These are phyloP conservation scores for Rafetus swinhoei DNA, from an alignment of 2,113 vertebrate genomes.

Conservation along the genomic window DNA sequence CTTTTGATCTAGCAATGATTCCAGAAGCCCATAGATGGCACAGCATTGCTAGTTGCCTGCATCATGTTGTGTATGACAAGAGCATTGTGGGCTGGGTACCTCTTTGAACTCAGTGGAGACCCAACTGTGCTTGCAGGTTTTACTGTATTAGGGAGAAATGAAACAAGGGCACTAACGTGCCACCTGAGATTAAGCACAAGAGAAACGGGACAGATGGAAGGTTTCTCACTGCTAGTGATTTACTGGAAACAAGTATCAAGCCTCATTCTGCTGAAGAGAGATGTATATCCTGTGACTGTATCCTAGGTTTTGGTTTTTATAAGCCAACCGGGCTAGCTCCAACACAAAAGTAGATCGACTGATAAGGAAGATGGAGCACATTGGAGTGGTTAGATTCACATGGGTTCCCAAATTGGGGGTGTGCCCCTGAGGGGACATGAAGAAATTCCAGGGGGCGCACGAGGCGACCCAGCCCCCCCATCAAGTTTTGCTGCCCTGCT, in stretches of 20 bases:
- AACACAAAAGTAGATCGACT: neutral
- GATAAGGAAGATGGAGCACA: neutral
- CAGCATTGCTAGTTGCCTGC: neutral
- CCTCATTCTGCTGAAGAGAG: slow-evolving; percentile 8
- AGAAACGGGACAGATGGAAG: neutral
- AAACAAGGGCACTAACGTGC: neutral
- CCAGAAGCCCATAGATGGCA: neutral
- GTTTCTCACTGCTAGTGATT: neutral
- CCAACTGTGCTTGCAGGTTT: neutral
- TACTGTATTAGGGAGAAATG: neutral
- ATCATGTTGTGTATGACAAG: fast-evolving
- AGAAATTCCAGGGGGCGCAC: no score
- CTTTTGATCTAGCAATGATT: neutral
- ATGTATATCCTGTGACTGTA: slow-evolving; percentile 13
- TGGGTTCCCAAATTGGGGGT: no score
- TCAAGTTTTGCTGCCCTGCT: no score
- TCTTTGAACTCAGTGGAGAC: fast-evolving
- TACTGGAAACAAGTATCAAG: slow-evolving; percentile 13
- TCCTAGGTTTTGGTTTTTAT: slow-evolving; percentile 32
- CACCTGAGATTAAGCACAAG: fast-evolving
- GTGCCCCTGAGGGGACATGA: no score
- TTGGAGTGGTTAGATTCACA: neutral
- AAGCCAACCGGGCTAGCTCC: neutral
- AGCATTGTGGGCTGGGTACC: fast-evolving
- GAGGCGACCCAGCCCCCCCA: no score